Percentiles rank a stretch among this genome's conserved stretches.
phyloP scores from a whole-genome alignment of 2,113 vertebrate species.

The Hippocampus barbouri region DNA sequence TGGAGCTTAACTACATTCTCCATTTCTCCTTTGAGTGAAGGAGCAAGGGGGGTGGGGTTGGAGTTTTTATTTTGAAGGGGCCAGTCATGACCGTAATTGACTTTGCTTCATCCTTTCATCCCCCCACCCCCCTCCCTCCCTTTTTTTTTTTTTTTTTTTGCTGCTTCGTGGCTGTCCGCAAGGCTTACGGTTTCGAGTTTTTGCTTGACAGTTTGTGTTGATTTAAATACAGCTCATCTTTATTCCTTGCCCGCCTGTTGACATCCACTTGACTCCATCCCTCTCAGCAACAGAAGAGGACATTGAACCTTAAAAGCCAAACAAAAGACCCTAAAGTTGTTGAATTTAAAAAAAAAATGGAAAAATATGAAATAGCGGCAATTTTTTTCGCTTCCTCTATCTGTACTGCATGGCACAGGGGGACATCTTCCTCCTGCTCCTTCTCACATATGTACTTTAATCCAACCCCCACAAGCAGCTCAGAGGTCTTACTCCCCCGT shows the following conservation, averaged over 20 bases:
- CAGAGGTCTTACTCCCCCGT: conserved; percentile 13
- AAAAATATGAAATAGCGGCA: no score
- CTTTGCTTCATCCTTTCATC: conserved; percentile 12
- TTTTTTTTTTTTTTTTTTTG: conserved; percentile 1
- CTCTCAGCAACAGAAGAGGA: background rate
- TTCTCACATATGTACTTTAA: conserved; percentile 24
- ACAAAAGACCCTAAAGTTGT: no score
- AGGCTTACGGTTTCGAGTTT: background rate
- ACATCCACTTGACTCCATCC: background rate
- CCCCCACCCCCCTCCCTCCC: no score
- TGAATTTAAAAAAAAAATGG: no score
- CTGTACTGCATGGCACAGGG: background rate
- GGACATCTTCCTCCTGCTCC: conserved; percentile 4
- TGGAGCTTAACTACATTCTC: conserved; percentile 34
- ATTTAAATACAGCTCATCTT: background rate
- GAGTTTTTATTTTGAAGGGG: conserved; percentile 43
- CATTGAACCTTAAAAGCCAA: background rate
- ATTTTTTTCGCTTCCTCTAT: background rate
- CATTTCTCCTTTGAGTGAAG: conserved; percentile 17
- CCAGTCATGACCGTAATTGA: conserved; percentile 60
- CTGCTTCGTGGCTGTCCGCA: background rate
- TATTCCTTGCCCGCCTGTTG: background rate
- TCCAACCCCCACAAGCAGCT: conserved; percentile 12
- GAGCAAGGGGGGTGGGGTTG: background rate
- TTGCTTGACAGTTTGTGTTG: background rate